Evolutionary conservation across 2,888 invertebrate genomes (phyloP), one percentile per base, ranked within the genome.

Genomic region (Perizoma flavofasciatum): DNA sequence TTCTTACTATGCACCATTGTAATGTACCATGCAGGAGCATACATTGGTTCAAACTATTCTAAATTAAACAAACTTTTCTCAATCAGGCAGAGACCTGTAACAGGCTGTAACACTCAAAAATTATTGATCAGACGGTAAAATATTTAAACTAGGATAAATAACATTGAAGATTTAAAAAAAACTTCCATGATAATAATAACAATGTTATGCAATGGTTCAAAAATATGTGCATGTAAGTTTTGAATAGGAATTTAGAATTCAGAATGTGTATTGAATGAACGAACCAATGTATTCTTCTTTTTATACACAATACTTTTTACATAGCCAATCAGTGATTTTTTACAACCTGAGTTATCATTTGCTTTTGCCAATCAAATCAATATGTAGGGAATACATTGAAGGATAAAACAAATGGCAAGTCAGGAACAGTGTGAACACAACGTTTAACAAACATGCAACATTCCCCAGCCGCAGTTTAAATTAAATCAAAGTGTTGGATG

Each of bases 401-500:
- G 2, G 35, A 51, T 48, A 49, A 53, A 69, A 65, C 68, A 80
- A 78, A 81, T 77, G 79, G 65, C 80, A 85, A 79, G 67, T 79
- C 81, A 81, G 74, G 67, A 63, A 67, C 49, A 72, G 68, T 62
- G 79, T 71, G 74, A 75, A 74, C 73, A 82, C 77, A 78, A 77
- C 68, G 75, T 74, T 67, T 72, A 72, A 82, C 77, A 65, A 74
- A 71, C 91, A 91, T 91, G 91, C 91, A 87, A 83, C 92, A 92
- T 91, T 92, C 90, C 89, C 90, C 91, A 92, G 91, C 91, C 90
- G 90, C 90, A 85, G 81, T 88, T 79, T 81, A 87, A 88, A 83
- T 72, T 74, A 81, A 84, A 85, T 73, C 68, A 83, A 85, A 85
- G 84, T 90, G 87, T 86, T 84, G 88, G 86, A 91, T 91, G 91